Evolutionary conservation across 2,113 vertebrate genomes (phyloP).

Genomic region (Globicephala melas): DNA sequence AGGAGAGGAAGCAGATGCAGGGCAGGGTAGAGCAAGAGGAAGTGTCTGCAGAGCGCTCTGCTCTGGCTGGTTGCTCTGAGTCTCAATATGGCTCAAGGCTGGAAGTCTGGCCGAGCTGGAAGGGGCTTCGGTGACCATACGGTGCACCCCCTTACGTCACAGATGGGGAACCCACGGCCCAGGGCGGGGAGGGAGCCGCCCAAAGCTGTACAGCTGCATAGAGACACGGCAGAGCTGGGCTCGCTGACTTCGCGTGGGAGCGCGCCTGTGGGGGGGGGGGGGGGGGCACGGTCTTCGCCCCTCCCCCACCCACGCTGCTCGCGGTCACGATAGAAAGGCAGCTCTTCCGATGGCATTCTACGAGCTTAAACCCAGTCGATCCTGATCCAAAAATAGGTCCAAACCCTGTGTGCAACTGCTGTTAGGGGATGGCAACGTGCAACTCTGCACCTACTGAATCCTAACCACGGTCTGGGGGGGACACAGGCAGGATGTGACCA

Average conservation of each 20-base stretch:
- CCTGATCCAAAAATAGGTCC: neutral
- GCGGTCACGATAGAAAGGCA: neutral
- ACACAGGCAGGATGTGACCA: too few species aligned
- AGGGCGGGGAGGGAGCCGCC: neutral
- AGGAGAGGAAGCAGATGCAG: neutral
- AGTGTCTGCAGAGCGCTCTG: neutral
- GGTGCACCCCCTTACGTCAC: neutral
- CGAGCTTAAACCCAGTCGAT: neutral
- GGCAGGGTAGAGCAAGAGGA: neutral
- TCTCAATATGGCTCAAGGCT: neutral
- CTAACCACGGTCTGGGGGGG: neutral
- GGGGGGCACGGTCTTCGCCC: neutral
- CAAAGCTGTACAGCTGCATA: neutral
- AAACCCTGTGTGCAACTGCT: neutral
- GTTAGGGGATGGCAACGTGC: neutral
- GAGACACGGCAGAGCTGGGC: neutral
- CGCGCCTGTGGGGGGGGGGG: neutral
- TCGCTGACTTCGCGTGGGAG: rapidly evolving
- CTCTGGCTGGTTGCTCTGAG: neutral
- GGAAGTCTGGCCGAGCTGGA: neutral
- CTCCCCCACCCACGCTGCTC: neutral
- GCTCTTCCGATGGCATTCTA: neutral
- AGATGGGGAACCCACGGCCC: neutral
- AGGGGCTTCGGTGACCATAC: too few species aligned
- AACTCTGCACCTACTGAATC: too few species aligned